Base-by-base conservation (phyloP, 2,888 invertebrate species). In the Cyrtodaria siliqua region DNA sequence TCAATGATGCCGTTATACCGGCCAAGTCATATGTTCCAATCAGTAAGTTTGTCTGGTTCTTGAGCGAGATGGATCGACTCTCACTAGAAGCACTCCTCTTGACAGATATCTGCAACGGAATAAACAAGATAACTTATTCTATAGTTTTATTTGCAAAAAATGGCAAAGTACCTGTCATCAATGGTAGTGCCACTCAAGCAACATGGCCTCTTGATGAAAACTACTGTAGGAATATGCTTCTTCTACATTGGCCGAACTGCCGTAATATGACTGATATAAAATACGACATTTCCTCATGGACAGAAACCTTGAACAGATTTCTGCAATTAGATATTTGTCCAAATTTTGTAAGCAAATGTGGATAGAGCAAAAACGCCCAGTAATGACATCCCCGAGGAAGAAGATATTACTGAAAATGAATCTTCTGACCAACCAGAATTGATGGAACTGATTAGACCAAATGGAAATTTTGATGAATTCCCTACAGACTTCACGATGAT, bases 161-260 rank as follows among this genome's bases (percentile, higher is more conserved):
- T n/a, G 74, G 74, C 38, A 79, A 66, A 57, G 73, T 75, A 18
- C 76, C 79, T 49, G 78, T 78, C 12, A 44, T 79, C n/a, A 27
- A 60, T 52, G 77, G 74, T 14, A 14, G 44, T 27, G n/a, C 27
- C 20, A 57, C 23, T n/a, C 59, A 69, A 23, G 70, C 79, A 38
- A 42, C 71, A n/a, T 86, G 84, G 80, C 82, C 82, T 8, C 70
- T 82, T 9, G 18, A 53, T 14, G 78, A 84, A 55, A 63, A 82
- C 9, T 85, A 75, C 52, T 77, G 81, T 24, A 53, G 68, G 24
- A 70, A 38, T 18, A 75, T 68, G 63, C 53, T 82, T 2, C 40
- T 82, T 3, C 52, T 80, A 2, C 71, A 85, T 49, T 79, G 66
- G 61, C 77, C 83, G 42, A 79, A 70, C 23, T 83, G 83, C 79